These are phyloP conservation scores for Palythoa grandis DNA, from an alignment of 92 coral and sea anemone species.

Conservation along the genomic window DNA sequence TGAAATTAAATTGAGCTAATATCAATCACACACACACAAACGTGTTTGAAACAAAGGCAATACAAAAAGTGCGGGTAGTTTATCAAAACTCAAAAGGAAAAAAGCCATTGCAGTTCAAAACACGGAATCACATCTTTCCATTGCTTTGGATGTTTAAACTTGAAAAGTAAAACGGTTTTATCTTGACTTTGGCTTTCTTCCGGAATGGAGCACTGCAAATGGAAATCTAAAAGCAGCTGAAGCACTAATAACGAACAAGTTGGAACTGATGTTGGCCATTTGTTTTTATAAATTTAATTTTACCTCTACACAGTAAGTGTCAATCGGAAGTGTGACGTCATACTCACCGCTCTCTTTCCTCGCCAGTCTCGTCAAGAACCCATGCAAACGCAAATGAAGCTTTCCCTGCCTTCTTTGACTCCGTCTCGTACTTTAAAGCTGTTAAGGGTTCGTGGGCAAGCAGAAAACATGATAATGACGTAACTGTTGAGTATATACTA, in stretches of 20 bases:
- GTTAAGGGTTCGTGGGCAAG: conserved; percentile 50
- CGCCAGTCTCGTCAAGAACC: conserved; percentile 98
- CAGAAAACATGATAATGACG: background rate
- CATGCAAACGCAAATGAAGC: conserved; percentile 99
- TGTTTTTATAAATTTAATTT: no score
- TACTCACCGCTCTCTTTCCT: conserved; percentile 94
- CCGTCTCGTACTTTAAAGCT: conserved; percentile 76
- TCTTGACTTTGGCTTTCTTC: no score
- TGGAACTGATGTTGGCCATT: background rate
- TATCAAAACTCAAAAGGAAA: background rate
- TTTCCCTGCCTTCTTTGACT: conserved; percentile 96
- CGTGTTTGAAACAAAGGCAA: no score
- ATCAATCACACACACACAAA: no score
- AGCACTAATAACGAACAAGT: no score
- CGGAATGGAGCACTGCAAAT: no score
- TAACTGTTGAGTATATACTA: background rate
- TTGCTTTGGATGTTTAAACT: no score
- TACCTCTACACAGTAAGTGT: background rate
- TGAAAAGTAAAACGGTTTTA: no score
- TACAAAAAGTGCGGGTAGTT: background rate
- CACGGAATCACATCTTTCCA: no score
- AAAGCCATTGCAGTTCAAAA: no score
- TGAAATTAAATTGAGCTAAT: no score
- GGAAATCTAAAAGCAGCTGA: no score
- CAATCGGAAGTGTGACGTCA: background rate